Base-by-base conservation (phyloP, 2,113 vertebrate genomes). In the Orientallactaga bullata region DNA sequence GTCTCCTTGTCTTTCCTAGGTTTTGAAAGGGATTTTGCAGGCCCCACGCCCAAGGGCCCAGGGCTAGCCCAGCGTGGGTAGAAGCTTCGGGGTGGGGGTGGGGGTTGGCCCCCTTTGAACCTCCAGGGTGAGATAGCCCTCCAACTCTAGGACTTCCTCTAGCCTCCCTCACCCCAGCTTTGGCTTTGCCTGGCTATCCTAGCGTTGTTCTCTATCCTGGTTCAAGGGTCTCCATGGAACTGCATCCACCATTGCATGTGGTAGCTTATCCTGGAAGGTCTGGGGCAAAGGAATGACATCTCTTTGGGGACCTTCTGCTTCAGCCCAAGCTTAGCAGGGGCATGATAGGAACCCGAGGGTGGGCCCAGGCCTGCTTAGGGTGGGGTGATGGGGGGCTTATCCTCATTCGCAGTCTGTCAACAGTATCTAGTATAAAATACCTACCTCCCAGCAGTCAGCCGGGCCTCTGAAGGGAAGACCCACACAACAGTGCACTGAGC, bases 1-100 rank as follows among this genome's bases (percentile, higher is more conserved):
- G 60, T 95, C 21, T 20, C 83, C 55, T 35, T 83, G 60, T 92
- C 80, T 93, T 85, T 93, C 85, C 95, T 90, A 35, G 83, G 58
- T 73, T 39, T 95, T 65, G 20, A 28, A 28, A 71, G 26, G 61
- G 12, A 87, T 72, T 35, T 8, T 61, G 60, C 47, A 58, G 90
- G 39, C 73, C 58, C 35, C 42, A 47, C 5, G 42, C 42, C 42
- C 42, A 47, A 47, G 42, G 42, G 42, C 42, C 42, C 39, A 94
- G 73, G 39, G 37, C 60, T 63, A 85, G 72, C 21, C 16, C 81
- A n/a, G 24, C 51, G 17, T 18, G 86, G 73, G 7, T 3, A 65
- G 61, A 35, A 24, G 21, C 21, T 68, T 55, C 28, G 0, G 28
- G 2, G 42, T 5, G 42, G 42, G 42, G 42, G n/a, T n/a, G n/a